Conservation (phyloP, 2,797 vertebrate genomes). For the Triplophysa bombifrons region DNA sequence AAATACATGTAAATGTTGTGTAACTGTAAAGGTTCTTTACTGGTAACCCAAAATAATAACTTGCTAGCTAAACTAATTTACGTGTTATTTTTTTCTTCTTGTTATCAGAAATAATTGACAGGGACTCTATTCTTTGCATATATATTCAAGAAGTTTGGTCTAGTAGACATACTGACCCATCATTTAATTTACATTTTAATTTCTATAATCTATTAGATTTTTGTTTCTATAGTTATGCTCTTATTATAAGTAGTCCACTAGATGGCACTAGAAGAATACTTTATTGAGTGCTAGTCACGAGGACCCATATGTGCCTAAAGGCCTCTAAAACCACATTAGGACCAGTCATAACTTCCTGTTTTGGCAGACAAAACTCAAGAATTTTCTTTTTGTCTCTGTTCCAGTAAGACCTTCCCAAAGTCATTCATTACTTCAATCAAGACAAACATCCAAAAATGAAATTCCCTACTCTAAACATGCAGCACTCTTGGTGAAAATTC, state of each 20-base stretch:
- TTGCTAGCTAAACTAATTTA: too few species aligned
- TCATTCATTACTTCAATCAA: slow-evolving; percentile 65
- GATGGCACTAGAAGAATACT: slow-evolving; percentile 49
- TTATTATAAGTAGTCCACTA: slow-evolving; percentile 28
- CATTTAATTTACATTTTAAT: neutral
- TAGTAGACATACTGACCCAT: neutral
- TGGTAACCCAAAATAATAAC: too few species aligned
- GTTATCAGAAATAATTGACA: too few species aligned
- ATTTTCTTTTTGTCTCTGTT: slow-evolving; percentile 48
- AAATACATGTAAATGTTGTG: too few species aligned
- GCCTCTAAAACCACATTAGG: slow-evolving; percentile 69
- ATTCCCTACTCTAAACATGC: slow-evolving; percentile 51
- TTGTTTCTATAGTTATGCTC: neutral
- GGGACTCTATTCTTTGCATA: too few species aligned
- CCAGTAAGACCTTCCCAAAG: slow-evolving; percentile 32
- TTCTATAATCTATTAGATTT: too few species aligned
- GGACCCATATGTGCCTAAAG: slow-evolving; percentile 8
- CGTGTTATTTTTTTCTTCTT: too few species aligned
- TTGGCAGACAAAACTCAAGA: slow-evolving; percentile 68
- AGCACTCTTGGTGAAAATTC: slow-evolving; percentile 44
- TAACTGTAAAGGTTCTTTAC: too few species aligned
- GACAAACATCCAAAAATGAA: slow-evolving; percentile 52
- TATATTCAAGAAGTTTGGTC: too few species aligned
- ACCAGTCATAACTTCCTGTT: slow-evolving; percentile 77
- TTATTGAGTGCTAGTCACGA: slow-evolving; percentile 2